phyloP scores from a whole-genome alignment of 1,140 invertebrate species.

The Zophobas morio region DNA sequence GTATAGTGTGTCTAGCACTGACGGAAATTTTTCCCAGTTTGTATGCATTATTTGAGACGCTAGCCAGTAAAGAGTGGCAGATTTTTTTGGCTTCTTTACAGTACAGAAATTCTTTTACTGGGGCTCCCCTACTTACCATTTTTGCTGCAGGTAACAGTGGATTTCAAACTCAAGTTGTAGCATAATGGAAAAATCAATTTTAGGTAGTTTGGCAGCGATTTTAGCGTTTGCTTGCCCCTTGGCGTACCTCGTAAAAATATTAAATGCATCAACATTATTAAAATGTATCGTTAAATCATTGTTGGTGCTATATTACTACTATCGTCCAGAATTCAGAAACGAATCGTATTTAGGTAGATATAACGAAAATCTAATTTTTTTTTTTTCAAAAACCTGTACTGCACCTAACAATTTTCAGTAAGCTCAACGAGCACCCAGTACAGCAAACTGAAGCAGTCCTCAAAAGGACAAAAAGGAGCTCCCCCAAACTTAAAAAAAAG shows the following conservation, averaged over 20 bases:
- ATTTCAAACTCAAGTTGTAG: slow-evolving; percentile 19
- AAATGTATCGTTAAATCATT: slow-evolving; percentile 60
- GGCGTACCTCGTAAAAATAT: slow-evolving; percentile 62
- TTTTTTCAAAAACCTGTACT: too few species aligned
- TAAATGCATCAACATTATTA: slow-evolving; percentile 60
- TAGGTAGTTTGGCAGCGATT: slow-evolving; percentile 77
- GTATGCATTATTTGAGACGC: slow-evolving; percentile 72
- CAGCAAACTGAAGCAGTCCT: slow-evolving; percentile 47
- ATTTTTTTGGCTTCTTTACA: slow-evolving; percentile 75
- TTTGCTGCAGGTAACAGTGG: slow-evolving; percentile 73
- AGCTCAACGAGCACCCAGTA: slow-evolving; percentile 49
- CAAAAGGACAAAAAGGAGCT: slow-evolving; percentile 38
- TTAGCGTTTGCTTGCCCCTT: slow-evolving; percentile 78
- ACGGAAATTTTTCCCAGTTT: slow-evolving; percentile 75
- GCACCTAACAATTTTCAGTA: slow-evolving; percentile 26
- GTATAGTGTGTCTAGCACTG: slow-evolving; percentile 73
- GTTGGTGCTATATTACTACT: slow-evolving; percentile 59
- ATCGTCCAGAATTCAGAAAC: slow-evolving; percentile 59
- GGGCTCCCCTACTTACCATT: slow-evolving; percentile 77
- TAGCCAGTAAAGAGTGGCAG: slow-evolving; percentile 77
- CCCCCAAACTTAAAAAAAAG: slow-evolving; percentile 15
- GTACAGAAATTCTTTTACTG: slow-evolving; percentile 76
- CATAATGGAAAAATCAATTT: slow-evolving; percentile 55
- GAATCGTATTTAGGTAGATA: slow-evolving; percentile 29
- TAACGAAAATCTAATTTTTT: too few species aligned